Percentiles rank a stretch among this genome's conserved stretches.
Conservation (phyloP, 2,797 vertebrate species). For the Sarcophilus harrisii region DNA sequence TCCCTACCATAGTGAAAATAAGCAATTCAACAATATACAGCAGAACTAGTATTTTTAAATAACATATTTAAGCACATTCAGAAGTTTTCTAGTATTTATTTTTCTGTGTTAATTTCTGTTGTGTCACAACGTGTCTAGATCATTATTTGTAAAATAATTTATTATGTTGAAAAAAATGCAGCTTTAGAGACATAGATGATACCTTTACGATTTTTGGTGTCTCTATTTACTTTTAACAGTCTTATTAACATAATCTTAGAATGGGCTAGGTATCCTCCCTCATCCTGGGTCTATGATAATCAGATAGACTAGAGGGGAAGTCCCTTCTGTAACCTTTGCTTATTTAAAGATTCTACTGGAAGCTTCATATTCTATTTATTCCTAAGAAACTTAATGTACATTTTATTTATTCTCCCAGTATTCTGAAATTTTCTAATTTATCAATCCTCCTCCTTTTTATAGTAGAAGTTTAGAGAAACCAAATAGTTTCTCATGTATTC, state of each 20-base stretch:
- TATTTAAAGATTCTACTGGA: slow-evolving; percentile 40
- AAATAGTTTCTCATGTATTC: neutral
- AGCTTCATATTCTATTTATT: slow-evolving; percentile 19
- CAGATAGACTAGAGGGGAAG: neutral
- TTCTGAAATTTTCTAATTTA: slow-evolving; percentile 1
- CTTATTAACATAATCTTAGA: neutral
- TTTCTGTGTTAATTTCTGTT: slow-evolving; percentile 17
- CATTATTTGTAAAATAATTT: neutral
- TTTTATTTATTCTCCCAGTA: slow-evolving; percentile 39
- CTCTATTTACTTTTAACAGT: neutral
- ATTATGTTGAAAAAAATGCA: neutral
- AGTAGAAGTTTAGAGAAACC: neutral
- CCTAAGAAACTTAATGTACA: neutral
- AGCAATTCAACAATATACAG: neutral
- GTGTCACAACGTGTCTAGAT: neutral
- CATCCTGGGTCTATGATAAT: neutral
- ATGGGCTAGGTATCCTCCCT: neutral
- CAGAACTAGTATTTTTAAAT: slow-evolving; percentile 34
- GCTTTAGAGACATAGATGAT: neutral
- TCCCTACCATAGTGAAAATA: slow-evolving; percentile 19
- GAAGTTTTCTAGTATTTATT: neutral
- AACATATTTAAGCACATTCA: slow-evolving; percentile 48
- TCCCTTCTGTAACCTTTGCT: slow-evolving; percentile 32
- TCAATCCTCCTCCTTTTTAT: neutral
- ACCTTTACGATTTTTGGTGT: neutral